These are phyloP conservation scores for Salmo trutta DNA, from an alignment of 2,797 vertebrate species.

Conservation along the genomic window DNA sequence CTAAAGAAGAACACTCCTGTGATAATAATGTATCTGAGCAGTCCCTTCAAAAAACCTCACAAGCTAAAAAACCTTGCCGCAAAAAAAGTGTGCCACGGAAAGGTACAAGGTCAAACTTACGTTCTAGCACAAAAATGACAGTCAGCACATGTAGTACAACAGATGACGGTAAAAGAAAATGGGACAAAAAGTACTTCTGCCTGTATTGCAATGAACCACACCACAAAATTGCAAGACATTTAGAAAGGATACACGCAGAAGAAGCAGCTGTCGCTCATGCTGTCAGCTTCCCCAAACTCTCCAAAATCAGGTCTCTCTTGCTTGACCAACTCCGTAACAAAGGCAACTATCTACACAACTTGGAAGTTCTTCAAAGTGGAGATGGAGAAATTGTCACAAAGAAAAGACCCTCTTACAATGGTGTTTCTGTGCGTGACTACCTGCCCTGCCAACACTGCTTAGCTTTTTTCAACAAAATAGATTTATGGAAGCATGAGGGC, in stretches of 20 bases:
- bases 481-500: constrained; percentile 70
- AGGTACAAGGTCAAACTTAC: constrained; percentile 55
- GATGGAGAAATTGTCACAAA: constrained; percentile 59
- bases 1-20: not conserved
- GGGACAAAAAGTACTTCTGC: constrained; percentile 66
- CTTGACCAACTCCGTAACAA: constrained; percentile 70
- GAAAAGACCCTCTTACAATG: constrained; percentile 51
- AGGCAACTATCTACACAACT: constrained; percentile 68
- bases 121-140: constrained; percentile 55
- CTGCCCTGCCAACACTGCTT: constrained; percentile 71
- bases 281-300: constrained; percentile 68
- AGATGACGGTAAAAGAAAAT: constrained; percentile 44
- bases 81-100: constrained; percentile 35
- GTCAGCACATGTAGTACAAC: constrained; percentile 15
- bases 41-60: constrained; percentile 13
- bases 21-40: constrained; percentile 7
- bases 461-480: constrained; percentile 70
- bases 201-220: constrained; percentile 68
- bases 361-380: constrained; percentile 58
- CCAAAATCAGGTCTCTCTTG: constrained; percentile 64
- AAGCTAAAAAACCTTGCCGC: not conserved
- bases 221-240: constrained; percentile 64
- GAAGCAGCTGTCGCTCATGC: constrained; percentile 68
- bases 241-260: constrained; percentile 64
- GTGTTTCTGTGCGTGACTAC: constrained; percentile 63